phyloP scores from a whole-genome alignment of 2,888 invertebrate species.

The Lasioglossum oenotherae region DNA sequence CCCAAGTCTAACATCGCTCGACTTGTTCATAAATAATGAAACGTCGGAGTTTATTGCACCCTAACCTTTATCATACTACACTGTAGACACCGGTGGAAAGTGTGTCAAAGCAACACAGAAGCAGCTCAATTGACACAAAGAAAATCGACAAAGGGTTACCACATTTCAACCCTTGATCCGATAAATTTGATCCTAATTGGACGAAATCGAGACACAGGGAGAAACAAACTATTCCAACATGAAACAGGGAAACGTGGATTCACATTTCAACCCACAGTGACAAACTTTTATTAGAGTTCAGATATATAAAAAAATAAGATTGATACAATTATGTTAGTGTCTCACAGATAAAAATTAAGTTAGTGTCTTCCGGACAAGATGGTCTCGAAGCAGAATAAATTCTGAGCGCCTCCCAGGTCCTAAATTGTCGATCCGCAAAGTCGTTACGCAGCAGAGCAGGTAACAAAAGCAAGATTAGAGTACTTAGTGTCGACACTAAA shows the following conservation, averaged over 20 bases:
- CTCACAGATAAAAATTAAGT: background rate
- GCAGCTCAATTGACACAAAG: background rate
- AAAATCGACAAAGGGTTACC: background rate
- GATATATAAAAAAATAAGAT: too few relatives aligned
- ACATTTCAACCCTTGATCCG: background rate
- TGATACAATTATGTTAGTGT: too few relatives aligned
- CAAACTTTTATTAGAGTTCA: too few relatives aligned
- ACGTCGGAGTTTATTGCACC: background rate
- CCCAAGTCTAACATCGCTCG: background rate
- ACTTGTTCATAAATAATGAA: background rate
- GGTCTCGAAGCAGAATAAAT: background rate
- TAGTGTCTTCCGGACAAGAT: background rate
- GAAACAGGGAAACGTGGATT: background rate
- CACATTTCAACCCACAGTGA: too few relatives aligned
- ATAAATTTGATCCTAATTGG: background rate
- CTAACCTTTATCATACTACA: background rate
- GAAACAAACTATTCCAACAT: background rate
- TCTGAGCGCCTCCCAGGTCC: background rate
- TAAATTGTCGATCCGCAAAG: background rate
- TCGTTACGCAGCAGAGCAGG: background rate
- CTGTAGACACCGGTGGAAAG: background rate
- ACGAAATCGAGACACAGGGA: background rate
- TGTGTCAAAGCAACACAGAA: background rate
- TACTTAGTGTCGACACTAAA: slow-evolving; percentile 2
- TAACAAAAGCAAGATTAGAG: slow-evolving; percentile 2